These are phyloP conservation scores for Phoenoteleia sp. DNA, from an alignment of 2,888 invertebrate genomes.

Conservation along the genomic window DNA sequence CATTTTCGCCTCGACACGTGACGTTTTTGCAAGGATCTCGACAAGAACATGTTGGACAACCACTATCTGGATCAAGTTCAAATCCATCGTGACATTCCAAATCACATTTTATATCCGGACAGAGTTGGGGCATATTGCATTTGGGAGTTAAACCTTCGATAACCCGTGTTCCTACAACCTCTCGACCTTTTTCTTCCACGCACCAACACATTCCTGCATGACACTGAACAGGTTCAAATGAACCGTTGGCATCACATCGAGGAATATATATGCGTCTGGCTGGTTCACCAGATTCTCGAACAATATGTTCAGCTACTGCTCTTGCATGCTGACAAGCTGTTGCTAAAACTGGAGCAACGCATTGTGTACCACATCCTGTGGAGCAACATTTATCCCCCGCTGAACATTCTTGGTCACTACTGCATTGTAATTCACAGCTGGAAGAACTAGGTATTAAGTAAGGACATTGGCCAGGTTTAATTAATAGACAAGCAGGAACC, in stretches of 20 bases:
- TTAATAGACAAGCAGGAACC: conserved; percentile 83
- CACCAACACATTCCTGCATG: conserved; percentile 93
- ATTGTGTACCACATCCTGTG: conserved; percentile 95
- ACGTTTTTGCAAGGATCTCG: conserved; percentile 93
- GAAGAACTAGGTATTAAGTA: conserved; percentile 92
- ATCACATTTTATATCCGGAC: conserved; percentile 88
- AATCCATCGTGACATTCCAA: conserved; percentile 96
- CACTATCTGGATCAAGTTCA: conserved; percentile 89
- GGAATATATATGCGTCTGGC: conserved; percentile 93
- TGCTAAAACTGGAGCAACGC: conserved; percentile 91
- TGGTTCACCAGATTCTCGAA: conserved; percentile 91
- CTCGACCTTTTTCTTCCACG: conserved; percentile 92
- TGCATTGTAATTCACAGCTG: conserved; percentile 93
- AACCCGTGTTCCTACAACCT: conserved; percentile 89
- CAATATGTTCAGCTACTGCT: conserved; percentile 88
- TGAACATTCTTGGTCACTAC: conserved; percentile 92
- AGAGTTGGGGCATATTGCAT: conserved; percentile 81
- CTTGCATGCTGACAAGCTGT: conserved; percentile 87
- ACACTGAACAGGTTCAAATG: conserved; percentile 92
- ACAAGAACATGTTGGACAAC: conserved; percentile 94
- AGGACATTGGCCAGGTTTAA: conserved; percentile 92
- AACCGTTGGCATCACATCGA: conserved; percentile 90
- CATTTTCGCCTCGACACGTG: conserved; percentile 89
- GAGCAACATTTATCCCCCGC: conserved; percentile 93
- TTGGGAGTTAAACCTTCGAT: conserved; percentile 79